Conservation (phyloP, 2,113 vertebrate species). For the Thymallus thymallus region DNA sequence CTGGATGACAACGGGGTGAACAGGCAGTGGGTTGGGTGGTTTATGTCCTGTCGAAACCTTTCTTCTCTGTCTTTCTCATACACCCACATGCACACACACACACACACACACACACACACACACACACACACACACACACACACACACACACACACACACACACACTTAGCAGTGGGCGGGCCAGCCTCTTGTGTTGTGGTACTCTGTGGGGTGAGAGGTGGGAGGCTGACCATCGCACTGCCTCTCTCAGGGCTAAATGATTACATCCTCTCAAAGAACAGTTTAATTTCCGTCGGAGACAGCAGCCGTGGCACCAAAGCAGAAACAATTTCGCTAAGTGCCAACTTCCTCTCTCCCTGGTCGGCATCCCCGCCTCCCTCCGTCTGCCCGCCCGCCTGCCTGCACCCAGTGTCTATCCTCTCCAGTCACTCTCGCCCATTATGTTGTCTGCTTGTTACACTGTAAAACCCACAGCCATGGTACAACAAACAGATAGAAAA, state of each 20-base stretch:
- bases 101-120: constrained; percentile 22
- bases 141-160: constrained; percentile 23
- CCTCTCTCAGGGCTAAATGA: constrained; percentile 51
- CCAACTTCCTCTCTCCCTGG: constrained; percentile 41
- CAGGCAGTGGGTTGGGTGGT: no score
- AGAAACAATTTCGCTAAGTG: constrained; percentile 57
- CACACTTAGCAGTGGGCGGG: neutral
- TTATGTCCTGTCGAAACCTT: neutral
- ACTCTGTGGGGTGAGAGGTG: constrained; percentile 4
- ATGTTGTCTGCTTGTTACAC: neutral
- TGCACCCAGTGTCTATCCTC: neutral
- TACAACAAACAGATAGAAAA: constrained; percentile 59
- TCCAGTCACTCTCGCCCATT: neutral
- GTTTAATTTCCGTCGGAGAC: constrained; percentile 49
- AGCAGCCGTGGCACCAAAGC: constrained; percentile 49
- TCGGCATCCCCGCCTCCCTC: constrained; percentile 11
- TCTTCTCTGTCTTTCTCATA: neutral
- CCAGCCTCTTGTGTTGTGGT: constrained; percentile 3
- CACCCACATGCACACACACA: neutral
- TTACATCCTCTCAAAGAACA: constrained; percentile 50
- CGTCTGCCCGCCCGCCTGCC: neutral
- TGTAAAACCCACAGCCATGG: constrained; percentile 33
- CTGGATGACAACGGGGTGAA: no score
- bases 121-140: neutral
- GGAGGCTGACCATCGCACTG: constrained; percentile 40